Evolutionary conservation across 2,888 invertebrate species (phyloP).

Genomic region (Drosophila anomalipes): DNA sequence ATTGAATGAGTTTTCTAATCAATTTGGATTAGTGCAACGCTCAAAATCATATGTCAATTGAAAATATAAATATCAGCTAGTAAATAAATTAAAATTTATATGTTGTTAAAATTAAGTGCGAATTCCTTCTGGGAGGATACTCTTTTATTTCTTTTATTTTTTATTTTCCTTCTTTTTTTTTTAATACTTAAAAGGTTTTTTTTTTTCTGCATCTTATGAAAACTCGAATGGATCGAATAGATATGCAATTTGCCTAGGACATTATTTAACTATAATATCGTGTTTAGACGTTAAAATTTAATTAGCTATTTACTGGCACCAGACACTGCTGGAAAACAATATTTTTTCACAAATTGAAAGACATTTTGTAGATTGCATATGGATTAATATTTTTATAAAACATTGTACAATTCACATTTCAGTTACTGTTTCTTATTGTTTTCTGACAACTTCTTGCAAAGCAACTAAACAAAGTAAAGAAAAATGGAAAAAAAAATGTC

Average conservation of each 20-base stretch:
- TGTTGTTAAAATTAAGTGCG: not conserved
- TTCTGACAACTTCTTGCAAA: not conserved
- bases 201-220: not conserved
- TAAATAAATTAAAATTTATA: not conserved
- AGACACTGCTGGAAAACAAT: not conserved
- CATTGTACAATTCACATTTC: not conserved
- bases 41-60: not conserved
- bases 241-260: not conserved
- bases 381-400: not conserved
- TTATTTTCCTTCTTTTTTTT: rapidly evolving
- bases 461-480: not conserved
- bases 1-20: not conserved
- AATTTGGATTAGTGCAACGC: not conserved
- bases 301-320: not conserved
- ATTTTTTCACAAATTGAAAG: not conserved
- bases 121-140: not conserved
- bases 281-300: not conserved
- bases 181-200: not conserved
- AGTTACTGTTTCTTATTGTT: not conserved
- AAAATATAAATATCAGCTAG: not conserved
- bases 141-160: not conserved
- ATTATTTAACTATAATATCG: not conserved
- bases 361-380: not conserved
- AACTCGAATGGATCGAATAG: not conserved
- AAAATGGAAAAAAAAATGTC: not conserved